A percentile compares a stretch with the other conserved stretches of the same genome.
phyloP scores from a whole-genome alignment of 1,140 invertebrate genomes.

The Oscheius sp. region DNA sequence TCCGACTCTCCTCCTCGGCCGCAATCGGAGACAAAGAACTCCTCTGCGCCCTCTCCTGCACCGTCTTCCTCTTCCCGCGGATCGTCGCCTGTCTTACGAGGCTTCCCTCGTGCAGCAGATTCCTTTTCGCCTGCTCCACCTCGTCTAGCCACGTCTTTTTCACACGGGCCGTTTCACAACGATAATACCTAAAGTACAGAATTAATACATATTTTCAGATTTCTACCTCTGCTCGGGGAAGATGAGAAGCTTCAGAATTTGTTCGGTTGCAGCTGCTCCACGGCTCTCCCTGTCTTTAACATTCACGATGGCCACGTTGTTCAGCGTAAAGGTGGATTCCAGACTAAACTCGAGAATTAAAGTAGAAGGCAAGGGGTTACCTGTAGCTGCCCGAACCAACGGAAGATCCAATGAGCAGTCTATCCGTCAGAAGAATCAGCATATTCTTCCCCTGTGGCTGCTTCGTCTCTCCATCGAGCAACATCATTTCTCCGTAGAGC shows the following conservation, averaged over 20 bases:
- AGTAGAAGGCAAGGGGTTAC: conserved; percentile 13
- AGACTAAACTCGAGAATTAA: conserved; percentile 71
- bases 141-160: conserved; percentile 90
- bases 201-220: background rate
- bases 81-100: conserved; percentile 68
- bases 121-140: conserved; percentile 84
- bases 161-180: conserved; percentile 61
- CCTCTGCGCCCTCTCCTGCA: conserved; percentile 16
- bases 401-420: conserved; percentile 47
- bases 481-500: conserved; percentile 51
- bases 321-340: conserved; percentile 83
- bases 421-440: conserved; percentile 53
- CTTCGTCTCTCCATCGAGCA: conserved; percentile 54
- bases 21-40: background rate
- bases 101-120: conserved; percentile 61
- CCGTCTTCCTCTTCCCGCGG: conserved; percentile 58
- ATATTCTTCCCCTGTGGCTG: conserved; percentile 38
- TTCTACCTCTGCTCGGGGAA: conserved; percentile 36
- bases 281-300: conserved; percentile 71
- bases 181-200: conserved; percentile 34
- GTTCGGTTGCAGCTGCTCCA: conserved; percentile 28
- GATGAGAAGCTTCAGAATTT: conserved; percentile 50
- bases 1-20: too few relatives aligned
- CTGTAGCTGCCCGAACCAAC: conserved; percentile 28
- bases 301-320: conserved; percentile 89